Evolutionary conservation across 2,888 invertebrate genomes (phyloP), one percentile per base, ranked within the genome.

Genomic region (Ganaspis brasiliensis): DNA sequence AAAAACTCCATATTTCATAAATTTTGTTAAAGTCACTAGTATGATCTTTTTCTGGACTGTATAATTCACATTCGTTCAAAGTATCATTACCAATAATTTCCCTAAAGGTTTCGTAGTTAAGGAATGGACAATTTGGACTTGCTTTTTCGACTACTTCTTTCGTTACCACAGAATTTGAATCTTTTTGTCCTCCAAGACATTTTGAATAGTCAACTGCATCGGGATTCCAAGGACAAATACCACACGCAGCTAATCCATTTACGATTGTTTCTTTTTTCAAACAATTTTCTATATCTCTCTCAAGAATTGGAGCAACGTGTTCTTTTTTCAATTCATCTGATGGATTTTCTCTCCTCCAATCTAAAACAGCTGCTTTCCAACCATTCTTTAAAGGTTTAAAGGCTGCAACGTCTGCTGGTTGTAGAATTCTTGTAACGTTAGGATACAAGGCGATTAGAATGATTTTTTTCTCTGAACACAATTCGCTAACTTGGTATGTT

Each of bases 381-480:
- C 56, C 75, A 19, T 45, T 67, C 79, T 84, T 82, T 9, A 83
- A 52, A 10, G 77, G 78, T 70, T 78, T 73, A 59, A 81, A 81
- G 21, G 63, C 52, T 37, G 79, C 56, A 9, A 85, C 83, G 72
- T 84, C 82, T 24, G 77, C 61, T 12, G 84, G 82, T 61, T 84
- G 82, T 14, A 83, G 55, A 37, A 83, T 81, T 35, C 80, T 57
- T 3, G 84, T 84, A 0, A 80, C 59, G 56, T 84, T 85, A 3
- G 82, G 82, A 61, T 82, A 81, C 4, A 83, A 67, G 49, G 82
- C 71, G 14, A 86, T 72, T 6, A 86, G 55, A 71, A 86, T 82
- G 35, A 87, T 87, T 71, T 81, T 14, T n/a, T 81, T 59, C 67
- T 85, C 67, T 6, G 52, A 63, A 59, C 85, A 86, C 3, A 86